These are phyloP conservation scores for Brachystomella parvula DNA, from an alignment of 1,140 invertebrate genomes.

Conservation along the genomic window DNA sequence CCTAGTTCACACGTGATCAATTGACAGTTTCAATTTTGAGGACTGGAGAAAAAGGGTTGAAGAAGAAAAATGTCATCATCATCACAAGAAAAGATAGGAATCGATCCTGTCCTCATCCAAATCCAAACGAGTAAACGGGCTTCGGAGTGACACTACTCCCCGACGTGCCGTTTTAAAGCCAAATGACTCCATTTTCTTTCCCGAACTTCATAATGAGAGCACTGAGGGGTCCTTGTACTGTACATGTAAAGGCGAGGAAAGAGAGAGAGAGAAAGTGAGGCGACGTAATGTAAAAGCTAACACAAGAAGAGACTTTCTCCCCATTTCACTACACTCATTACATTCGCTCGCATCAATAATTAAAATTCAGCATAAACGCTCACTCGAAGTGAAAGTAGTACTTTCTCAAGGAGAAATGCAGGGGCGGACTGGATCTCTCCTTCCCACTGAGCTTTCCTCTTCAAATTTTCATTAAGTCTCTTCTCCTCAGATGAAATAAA, in stretches of 20 bases:
- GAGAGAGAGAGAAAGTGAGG: neutral
- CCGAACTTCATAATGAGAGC: neutral
- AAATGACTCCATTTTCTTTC: conserved; percentile 21
- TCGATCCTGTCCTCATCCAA: neutral
- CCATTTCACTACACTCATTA: conserved; percentile 18
- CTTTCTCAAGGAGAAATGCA: neutral
- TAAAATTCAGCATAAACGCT: conserved; percentile 24
- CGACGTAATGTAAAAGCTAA: neutral
- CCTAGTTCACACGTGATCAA: conserved; percentile 2
- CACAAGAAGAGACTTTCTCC: conserved; percentile 6
- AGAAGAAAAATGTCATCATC: conserved; percentile 1
- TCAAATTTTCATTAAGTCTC: conserved; percentile 20
- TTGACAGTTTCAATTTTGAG: conserved; percentile 10
- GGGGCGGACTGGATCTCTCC: neutral
- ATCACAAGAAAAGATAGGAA: neutral
- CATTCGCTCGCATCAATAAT: conserved; percentile 18
- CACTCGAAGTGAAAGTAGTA: neutral
- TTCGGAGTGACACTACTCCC: conserved; percentile 21
- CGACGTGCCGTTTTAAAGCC: conserved; percentile 25
- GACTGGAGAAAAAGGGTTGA: neutral
- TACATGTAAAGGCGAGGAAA: neutral
- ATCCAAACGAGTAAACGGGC: neutral
- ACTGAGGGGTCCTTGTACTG: neutral
- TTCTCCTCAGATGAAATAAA: conserved; percentile 10
- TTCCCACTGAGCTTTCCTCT: too few species aligned